Conservation (phyloP, 1,140 invertebrate species). For the Habropoda laboriosa region DNA sequence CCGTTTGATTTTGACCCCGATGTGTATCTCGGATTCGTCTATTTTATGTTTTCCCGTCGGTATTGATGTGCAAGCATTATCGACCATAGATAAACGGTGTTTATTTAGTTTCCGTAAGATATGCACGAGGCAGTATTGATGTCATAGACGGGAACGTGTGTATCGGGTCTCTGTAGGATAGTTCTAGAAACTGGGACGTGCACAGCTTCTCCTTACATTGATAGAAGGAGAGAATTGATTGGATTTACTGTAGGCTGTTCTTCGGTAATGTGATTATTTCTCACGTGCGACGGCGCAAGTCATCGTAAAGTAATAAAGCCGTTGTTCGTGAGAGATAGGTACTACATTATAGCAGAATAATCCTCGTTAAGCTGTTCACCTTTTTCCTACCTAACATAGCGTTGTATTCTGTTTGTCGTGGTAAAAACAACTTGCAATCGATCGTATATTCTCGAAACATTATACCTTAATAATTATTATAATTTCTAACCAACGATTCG, state of each 20-base stretch:
- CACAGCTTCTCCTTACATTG: not conserved
- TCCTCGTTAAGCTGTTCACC: not conserved
- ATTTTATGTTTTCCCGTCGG: not conserved
- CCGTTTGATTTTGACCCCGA: not conserved
- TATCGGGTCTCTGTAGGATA: not conserved
- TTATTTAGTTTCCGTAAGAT: not conserved
- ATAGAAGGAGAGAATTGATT: conserved; percentile 1
- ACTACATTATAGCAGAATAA: not conserved
- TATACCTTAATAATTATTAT: not conserved
- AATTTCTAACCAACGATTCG: not conserved
- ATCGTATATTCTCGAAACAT: not conserved
- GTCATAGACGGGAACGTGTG: too few relatives aligned
- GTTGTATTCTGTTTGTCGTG: not conserved
- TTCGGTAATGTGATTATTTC: conserved; percentile 19
- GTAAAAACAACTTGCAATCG: not conserved
- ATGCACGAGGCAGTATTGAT: not conserved
- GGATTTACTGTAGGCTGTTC: not conserved
- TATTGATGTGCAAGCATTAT: not conserved
- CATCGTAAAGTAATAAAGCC: conserved; percentile 19
- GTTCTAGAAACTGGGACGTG: conserved; percentile 1
- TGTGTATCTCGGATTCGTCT: not conserved
- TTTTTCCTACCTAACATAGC: not conserved
- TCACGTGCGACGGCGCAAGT: conserved; percentile 9
- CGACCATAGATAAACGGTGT: too few relatives aligned
- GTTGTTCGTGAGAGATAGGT: not conserved